Conservation (phyloP, 2,797 vertebrate species). For the Pelochelys cantorii region DNA sequence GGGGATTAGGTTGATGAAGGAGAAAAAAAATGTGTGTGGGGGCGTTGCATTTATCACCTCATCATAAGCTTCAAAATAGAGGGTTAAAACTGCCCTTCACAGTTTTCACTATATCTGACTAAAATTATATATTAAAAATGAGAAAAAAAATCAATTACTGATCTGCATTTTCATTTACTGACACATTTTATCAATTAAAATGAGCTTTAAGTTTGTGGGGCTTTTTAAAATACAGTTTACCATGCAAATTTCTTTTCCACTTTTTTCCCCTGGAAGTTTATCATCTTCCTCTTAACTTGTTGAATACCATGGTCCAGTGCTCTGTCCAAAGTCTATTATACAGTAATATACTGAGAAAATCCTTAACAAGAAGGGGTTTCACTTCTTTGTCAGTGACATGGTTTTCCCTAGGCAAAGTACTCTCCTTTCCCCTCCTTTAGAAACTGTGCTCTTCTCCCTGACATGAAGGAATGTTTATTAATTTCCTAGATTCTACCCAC, state of each 20-base stretch:
- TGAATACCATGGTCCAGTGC: background rate
- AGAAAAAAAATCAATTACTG: constrained; percentile 75
- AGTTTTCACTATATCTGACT: constrained; percentile 53
- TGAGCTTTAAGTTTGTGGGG: constrained; percentile 33
- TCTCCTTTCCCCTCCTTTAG: background rate
- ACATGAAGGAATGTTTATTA: background rate
- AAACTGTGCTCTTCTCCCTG: background rate
- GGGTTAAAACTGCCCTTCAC: constrained; percentile 45
- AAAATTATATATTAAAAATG: constrained; percentile 78
- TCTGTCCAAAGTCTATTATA: background rate
- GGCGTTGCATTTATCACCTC: constrained; percentile 52
- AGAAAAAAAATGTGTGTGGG: constrained; percentile 25
- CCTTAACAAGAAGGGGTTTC: background rate
- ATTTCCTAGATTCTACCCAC: accelerated
- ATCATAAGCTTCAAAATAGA: constrained; percentile 61
- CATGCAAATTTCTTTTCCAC: constrained; percentile 36
- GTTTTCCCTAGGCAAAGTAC: background rate
- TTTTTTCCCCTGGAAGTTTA: background rate
- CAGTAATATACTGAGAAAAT: background rate
- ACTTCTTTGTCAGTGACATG: accelerated
- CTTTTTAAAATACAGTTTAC: constrained; percentile 39
- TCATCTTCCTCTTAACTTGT: constrained; percentile 36
- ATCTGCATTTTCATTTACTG: constrained; percentile 70
- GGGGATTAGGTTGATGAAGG: constrained; percentile 38
- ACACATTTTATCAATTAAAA: constrained; percentile 68